Conservation (phyloP, 2,113 vertebrate species). For the Megaceryle torquata region DNA sequence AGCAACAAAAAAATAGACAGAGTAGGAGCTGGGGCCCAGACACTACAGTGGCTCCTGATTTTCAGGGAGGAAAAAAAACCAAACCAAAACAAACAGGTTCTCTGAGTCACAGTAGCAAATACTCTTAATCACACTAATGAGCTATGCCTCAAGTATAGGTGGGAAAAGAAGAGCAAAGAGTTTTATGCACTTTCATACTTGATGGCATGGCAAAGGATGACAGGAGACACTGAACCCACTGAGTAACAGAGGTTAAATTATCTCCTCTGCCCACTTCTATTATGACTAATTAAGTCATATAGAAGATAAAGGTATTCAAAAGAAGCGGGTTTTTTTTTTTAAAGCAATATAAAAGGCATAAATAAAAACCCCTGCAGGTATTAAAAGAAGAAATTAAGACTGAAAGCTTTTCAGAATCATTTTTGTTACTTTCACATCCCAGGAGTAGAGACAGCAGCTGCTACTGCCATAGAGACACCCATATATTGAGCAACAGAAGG, state of each 20-base stretch:
- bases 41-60: background rate
- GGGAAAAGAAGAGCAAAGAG: background rate
- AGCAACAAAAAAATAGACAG: background rate
- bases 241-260: background rate
- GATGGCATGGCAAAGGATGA: background rate
- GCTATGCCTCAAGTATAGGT: background rate
- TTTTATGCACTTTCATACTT: background rate
- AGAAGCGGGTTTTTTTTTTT: background rate
- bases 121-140: background rate
- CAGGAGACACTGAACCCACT: background rate
- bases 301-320: background rate
- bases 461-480: background rate
- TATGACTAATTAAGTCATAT: background rate
- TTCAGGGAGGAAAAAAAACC: background rate
- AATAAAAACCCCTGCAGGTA: background rate
- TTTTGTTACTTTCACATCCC: background rate
- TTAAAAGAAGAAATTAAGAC: background rate
- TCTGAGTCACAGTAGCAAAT: background rate
- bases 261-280: background rate
- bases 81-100: background rate
- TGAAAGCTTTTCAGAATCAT: background rate
- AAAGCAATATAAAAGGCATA: no score
- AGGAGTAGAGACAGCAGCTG: background rate
- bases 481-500: background rate
- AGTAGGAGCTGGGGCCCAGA: background rate